Evolutionary conservation across 2,888 invertebrate species (phyloP), one percentile per base, ranked within the genome.

Genomic region (Xiphydria camelus): DNA sequence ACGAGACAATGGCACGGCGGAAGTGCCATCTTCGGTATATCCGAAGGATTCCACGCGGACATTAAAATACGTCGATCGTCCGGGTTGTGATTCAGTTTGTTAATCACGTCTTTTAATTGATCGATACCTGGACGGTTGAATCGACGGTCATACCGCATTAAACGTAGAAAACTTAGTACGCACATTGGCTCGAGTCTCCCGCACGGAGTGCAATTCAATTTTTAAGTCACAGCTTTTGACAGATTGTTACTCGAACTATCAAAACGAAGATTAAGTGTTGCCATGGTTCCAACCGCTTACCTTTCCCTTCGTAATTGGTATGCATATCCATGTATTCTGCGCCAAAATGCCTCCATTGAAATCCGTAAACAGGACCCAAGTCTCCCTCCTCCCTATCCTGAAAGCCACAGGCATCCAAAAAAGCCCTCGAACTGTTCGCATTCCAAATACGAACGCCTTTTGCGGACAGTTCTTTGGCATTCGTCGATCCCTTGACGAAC

Each of bases 321-420:
- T 88, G 80, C 79, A 90, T 89, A 59, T 88, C 84, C 35, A 82
- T 77, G 74, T 99, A 98, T 61, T 89, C 78, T 0, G 97, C 96
- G 12, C 98, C 98, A 78, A 88, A 96, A 72, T 99, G 96, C 45
- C 97, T 83, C 98, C 98, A 99, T 73, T 98, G 98, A 69, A 98
- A 99, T 0, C 97, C 98, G 79, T 98, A 98, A 1, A 98, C 86
- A 1, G 98, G 98, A 0, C 97, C 97, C 32, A 98, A 80, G 77
- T 98, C 98, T 45, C 96, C 96, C 80, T 92, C 94, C 70, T 89
- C 89, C 41, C 96, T 81, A 35, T 94, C 84, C 0, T 74, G 81
- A 47, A 97, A 87, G 4, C 96, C 97, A 17, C 85, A 78, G 23
- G 85, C 87, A 73, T 96, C 92, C n/a, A 98, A 80, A 72, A 91